A percentile compares a stretch with the other conserved stretches of the same genome.
Evolutionary conservation across 2,797 vertebrate species (phyloP).

Genomic region (Chelon labrosus): DNA sequence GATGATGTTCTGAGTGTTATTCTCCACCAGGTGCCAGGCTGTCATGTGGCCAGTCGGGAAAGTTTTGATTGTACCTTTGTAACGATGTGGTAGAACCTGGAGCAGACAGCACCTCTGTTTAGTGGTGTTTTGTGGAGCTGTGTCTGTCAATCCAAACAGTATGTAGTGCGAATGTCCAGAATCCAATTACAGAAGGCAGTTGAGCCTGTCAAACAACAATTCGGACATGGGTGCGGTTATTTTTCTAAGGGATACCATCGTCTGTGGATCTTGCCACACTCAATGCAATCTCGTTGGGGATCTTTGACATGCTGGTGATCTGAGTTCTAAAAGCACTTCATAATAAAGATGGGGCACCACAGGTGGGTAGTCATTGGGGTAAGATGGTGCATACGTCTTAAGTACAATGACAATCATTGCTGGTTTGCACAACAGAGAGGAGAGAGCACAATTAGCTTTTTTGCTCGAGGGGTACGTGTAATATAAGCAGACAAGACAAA

Average conservation of each 20-base stretch:
- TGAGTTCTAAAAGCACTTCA: background rate
- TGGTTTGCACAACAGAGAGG: background rate
- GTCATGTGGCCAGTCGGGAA: background rate
- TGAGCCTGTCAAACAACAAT: constrained; percentile 30
- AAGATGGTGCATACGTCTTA: too few species aligned
- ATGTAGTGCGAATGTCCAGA: constrained; percentile 16
- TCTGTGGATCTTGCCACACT: background rate
- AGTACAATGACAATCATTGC: background rate
- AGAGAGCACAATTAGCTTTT: background rate
- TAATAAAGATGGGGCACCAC: background rate
- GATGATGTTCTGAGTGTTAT: constrained; percentile 8
- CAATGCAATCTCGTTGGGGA: background rate
- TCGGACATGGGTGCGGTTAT: constrained; percentile 10
- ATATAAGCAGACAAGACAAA: background rate
- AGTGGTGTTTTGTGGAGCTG: background rate
- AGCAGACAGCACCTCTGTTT: background rate
- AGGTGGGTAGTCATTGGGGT: background rate
- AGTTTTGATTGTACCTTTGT: background rate
- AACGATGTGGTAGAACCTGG: background rate
- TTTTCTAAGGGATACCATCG: background rate
- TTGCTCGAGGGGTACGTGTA: background rate
- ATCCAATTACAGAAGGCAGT: constrained; percentile 19
- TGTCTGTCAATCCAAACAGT: constrained; percentile 7
- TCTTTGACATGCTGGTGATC: constrained; percentile 1
- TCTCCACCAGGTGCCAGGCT: constrained; percentile 1